phyloP scores from a whole-genome alignment of 2,797 vertebrate genomes.

The Carcharodon carcharias region DNA sequence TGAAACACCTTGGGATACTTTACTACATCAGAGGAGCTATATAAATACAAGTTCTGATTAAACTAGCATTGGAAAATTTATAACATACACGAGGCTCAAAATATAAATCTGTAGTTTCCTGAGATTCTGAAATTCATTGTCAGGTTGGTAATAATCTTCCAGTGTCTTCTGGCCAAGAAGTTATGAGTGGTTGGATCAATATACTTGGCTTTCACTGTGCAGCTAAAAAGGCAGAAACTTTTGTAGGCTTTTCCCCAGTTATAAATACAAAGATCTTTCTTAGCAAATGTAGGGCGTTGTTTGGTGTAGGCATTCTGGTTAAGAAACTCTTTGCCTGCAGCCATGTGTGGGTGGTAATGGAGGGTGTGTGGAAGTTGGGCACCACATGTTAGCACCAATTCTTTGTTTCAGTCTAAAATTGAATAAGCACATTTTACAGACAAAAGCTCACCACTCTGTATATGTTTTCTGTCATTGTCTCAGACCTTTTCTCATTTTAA shows the following conservation, averaged over 20 bases:
- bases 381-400: not conserved
- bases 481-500: not conserved
- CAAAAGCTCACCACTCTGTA: not conserved
- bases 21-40: not conserved
- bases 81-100: not conserved
- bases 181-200: not conserved
- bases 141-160: not conserved
- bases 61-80: not conserved
- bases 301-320: not conserved
- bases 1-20: not conserved
- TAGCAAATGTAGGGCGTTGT: not conserved
- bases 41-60: not conserved
- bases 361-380: not conserved
- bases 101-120: not conserved
- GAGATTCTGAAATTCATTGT: not conserved
- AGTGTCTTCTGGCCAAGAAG: not conserved
- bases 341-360: not conserved
- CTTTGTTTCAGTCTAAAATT: constrained; percentile 22
- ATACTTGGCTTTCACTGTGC: not conserved
- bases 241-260: not conserved
- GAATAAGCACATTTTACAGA: not conserved
- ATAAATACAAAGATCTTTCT: not conserved
- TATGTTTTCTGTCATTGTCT: not conserved
- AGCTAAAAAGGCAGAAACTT: not conserved
- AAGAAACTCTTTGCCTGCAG: not conserved